A percentile compares a stretch with the other conserved stretches of the same genome.
phyloP scores from a whole-genome alignment of 92 coral and sea anemone species.

The Bergia sp. region DNA sequence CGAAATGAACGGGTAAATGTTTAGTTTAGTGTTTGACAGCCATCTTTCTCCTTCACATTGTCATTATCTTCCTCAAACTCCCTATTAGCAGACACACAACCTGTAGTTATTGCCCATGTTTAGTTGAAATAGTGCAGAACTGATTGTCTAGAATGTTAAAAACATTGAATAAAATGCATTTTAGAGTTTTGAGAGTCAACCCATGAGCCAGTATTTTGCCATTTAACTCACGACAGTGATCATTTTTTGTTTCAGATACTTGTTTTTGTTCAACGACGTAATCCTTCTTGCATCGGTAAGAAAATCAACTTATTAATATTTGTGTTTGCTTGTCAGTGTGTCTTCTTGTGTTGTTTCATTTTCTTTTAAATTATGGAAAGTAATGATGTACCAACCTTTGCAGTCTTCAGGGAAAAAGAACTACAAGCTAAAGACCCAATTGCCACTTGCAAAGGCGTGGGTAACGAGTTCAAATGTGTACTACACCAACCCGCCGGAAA shows the following conservation, averaged over 20 bases:
- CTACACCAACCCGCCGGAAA: constrained; percentile 84
- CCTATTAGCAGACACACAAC: too few species aligned
- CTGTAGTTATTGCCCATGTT: too few species aligned
- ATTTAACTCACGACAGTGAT: not conserved
- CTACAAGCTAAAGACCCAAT: constrained; percentile 77
- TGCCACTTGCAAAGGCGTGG: constrained; percentile 83
- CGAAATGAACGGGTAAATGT: too few species aligned
- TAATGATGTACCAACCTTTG: constrained; percentile 2
- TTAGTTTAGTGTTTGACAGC: too few species aligned
- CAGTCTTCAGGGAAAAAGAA: constrained; percentile 94
- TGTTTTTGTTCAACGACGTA: constrained; percentile 87
- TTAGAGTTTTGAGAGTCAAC: not conserved
- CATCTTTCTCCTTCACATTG: too few species aligned
- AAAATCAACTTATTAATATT: not conserved
- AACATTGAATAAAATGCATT: not conserved
- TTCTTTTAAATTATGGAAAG: too few species aligned
- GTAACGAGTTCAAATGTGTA: constrained; percentile 70
- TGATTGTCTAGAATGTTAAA: not conserved
- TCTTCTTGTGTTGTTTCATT: not conserved
- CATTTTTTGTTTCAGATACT: constrained; percentile 67
- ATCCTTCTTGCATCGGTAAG: constrained; percentile 87
- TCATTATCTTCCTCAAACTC: too few species aligned
- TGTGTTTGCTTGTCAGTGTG: not conserved
- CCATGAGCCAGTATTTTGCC: not conserved
- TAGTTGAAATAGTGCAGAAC: too few species aligned